phyloP scores from a whole-genome alignment of 2,888 invertebrate genomes.

The Orchestes rusci region DNA sequence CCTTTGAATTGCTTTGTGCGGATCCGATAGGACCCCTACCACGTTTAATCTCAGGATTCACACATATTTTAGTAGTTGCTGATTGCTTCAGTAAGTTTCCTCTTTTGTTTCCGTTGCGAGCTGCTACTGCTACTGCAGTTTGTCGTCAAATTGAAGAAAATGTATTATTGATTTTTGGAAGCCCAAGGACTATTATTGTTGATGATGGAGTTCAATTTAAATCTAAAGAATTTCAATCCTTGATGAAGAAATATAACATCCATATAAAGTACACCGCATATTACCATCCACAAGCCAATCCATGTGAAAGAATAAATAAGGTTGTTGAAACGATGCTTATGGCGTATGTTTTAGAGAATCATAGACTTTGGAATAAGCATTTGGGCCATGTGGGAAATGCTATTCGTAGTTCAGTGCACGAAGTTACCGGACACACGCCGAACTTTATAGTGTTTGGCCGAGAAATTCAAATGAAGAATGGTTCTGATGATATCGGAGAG shows the following conservation, averaged over 20 bases:
- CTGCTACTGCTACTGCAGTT: slow-evolving; percentile 12
- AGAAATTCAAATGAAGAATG: slow-evolving; percentile 3
- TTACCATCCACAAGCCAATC: slow-evolving; percentile 35
- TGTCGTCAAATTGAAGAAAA: slow-evolving; percentile 11
- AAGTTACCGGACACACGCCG: slow-evolving; percentile 21
- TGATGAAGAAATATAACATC: slow-evolving; percentile 9
- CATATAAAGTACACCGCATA: slow-evolving; percentile 25
- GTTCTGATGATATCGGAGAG: not conserved
- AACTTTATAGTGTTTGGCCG: slow-evolving; percentile 24
- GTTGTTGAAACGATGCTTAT: slow-evolving; percentile 34
- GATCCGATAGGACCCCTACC: slow-evolving; percentile 23
- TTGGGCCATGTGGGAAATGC: slow-evolving; percentile 16
- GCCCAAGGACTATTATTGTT: slow-evolving; percentile 13
- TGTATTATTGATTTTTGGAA: slow-evolving; percentile 21
- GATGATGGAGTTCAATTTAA: slow-evolving; percentile 19
- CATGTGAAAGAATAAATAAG: slow-evolving; percentile 32
- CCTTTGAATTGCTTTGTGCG: slow-evolving; percentile 16
- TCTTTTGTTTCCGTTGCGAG: slow-evolving; percentile 21
- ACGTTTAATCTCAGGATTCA: slow-evolving; percentile 15
- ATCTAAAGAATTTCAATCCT: slow-evolving; percentile 10
- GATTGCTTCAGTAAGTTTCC: slow-evolving; percentile 24
- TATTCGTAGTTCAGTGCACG: slow-evolving; percentile 17
- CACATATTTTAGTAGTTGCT: slow-evolving; percentile 19
- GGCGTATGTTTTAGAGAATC: slow-evolving; percentile 28
- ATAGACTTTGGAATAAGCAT: slow-evolving; percentile 25